phyloP scores from a whole-genome alignment of 2,888 invertebrate species.

The Himalopsyche kuldschensis region DNA sequence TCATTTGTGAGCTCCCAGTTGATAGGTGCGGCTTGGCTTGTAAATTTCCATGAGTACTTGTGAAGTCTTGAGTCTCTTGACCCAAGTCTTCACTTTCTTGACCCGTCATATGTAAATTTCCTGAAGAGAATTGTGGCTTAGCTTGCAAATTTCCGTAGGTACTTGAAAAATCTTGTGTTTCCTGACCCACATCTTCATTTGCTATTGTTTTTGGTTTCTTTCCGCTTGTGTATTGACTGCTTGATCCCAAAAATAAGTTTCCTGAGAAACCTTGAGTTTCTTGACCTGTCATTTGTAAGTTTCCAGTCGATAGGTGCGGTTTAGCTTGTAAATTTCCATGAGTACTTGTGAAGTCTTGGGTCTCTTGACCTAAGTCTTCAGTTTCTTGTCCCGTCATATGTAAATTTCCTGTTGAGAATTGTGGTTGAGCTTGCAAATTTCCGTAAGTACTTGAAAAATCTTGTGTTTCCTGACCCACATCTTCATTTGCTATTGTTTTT shows the following conservation, averaged over 20 bases:
- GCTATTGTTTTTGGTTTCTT: slow-evolving; percentile 2
- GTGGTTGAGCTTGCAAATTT: too few relatives aligned
- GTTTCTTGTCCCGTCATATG: slow-evolving; percentile 28
- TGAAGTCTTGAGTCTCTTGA: slow-evolving; percentile 41
- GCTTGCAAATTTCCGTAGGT: neutral
- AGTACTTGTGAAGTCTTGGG: neutral
- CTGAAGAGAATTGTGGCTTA: slow-evolving; percentile 4
- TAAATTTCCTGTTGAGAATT: slow-evolving; percentile 1
- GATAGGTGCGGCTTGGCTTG: neutral
- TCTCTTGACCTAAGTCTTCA: slow-evolving; percentile 43
- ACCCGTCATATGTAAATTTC: slow-evolving; percentile 37
- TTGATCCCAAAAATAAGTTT: slow-evolving; percentile 37
- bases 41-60: neutral
- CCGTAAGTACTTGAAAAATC: neutral
- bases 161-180: slow-evolving; percentile 23
- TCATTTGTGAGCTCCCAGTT: slow-evolving; percentile 32
- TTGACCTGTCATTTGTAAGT: too few relatives aligned
- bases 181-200: slow-evolving; percentile 26
- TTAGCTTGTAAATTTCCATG: too few relatives aligned
- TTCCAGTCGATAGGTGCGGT: too few relatives aligned
- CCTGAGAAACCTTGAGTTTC: slow-evolving; percentile 28
- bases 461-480: slow-evolving; percentile 41
- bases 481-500: slow-evolving; percentile 13
- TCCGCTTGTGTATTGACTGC: slow-evolving; percentile 39
- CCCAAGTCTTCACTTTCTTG: slow-evolving; percentile 41